A percentile compares a stretch with the other conserved stretches of the same genome.
These are phyloP conservation scores for Acrocephalus arundinaceus DNA, from an alignment of 2,113 vertebrate genomes.

Conservation along the genomic window DNA sequence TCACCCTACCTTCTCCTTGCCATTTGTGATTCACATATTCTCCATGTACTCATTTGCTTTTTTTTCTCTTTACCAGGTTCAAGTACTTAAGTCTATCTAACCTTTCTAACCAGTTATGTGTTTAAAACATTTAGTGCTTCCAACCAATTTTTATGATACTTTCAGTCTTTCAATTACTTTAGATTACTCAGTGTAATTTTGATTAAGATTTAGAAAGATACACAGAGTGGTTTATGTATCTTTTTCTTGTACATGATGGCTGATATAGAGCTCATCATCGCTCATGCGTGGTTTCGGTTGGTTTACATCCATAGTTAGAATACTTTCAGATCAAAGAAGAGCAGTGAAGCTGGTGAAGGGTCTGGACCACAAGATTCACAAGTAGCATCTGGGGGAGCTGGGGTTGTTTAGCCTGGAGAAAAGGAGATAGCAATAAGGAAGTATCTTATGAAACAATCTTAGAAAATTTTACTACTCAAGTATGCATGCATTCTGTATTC, in stretches of 20 bases:
- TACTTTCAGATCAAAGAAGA: background rate
- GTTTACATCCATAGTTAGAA: background rate
- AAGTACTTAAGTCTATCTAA: background rate
- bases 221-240: fast-evolving
- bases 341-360: background rate
- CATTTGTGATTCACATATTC: background rate
- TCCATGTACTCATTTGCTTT: background rate
- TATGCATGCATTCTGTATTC: background rate
- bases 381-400: background rate
- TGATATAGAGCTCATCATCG: background rate
- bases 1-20: background rate
- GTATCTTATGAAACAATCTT: background rate
- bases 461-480: background rate
- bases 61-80: background rate
- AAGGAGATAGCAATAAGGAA: background rate
- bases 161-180: background rate
- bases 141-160: background rate
- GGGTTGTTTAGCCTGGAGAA: background rate
- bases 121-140: background rate
- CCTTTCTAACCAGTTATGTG: background rate
- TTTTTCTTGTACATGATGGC: background rate
- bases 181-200: background rate
- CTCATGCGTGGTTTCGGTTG: background rate
- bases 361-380: background rate
- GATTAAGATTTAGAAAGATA: background rate